phyloP scores from a whole-genome alignment of 2,113 vertebrate species.

The Ceyx cyanopectus region DNA sequence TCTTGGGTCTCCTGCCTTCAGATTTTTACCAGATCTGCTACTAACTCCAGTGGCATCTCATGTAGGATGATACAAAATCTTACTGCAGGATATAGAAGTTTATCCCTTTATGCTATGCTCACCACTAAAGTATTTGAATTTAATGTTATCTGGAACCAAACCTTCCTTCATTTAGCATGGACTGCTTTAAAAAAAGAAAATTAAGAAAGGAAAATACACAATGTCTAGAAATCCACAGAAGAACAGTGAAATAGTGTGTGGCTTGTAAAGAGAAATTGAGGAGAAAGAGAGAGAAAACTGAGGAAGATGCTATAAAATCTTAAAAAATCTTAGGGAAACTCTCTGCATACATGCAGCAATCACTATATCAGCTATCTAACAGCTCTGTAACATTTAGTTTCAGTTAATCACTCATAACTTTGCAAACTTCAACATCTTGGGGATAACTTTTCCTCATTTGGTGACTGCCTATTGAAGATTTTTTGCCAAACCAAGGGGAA shows the following conservation, averaged over 20 bases:
- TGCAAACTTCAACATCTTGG: neutral
- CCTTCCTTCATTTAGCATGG: neutral
- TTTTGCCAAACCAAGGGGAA: neutral
- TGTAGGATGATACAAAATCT: neutral
- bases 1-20: neutral
- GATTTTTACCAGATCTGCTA: neutral
- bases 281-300: neutral
- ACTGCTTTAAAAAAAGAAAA: conserved; percentile 11
- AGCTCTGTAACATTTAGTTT: neutral
- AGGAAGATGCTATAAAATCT: neutral
- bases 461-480: neutral
- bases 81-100: neutral
- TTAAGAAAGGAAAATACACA: neutral
- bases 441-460: neutral
- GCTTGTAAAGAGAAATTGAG: neutral
- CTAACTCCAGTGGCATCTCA: neutral
- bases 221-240: neutral
- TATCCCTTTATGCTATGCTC: neutral
- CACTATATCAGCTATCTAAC: neutral
- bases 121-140: neutral
- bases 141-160: neutral
- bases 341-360: neutral
- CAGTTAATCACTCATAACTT: neutral
- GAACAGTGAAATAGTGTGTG: neutral
- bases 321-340: neutral